Base-by-base conservation (phyloP, 2,797 vertebrate genomes). In the Diglossa cyanea region DNA sequence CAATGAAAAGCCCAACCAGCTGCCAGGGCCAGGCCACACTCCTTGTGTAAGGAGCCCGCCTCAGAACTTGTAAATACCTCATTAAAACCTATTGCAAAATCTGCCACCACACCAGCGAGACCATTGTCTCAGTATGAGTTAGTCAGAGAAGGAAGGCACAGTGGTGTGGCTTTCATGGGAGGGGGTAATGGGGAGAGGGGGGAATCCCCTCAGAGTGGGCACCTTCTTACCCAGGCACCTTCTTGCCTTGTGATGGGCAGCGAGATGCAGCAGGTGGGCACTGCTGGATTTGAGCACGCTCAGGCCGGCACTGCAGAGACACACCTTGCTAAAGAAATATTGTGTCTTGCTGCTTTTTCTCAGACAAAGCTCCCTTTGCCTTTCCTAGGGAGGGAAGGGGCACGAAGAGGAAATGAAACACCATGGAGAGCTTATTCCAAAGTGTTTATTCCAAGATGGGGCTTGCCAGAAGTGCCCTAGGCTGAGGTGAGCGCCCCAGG, bases 51-150 rank as follows among this genome's bases (percentile, higher is more conserved):
- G 94, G 35, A 94, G 25, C 65, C 82, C 2, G 25, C 54, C 88
- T 70, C 24, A 0, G 2, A 78, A 75, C 78, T 62, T 86, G 61
- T 80, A 94, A 94, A 92, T 86, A 83, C 17, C 61, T 93, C 68
- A 65, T 94, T 93, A 95, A 91, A 91, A 62, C 25, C 30, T 47
- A 58, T 92, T 95, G 94, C 92, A 94, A 91, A 96, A 95, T 79
- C 76, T 87, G 88, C 39, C 72, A 71, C 78, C 1, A 0, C 45
- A 15, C 31, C 3, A 7, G 73, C 0, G 1, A 86, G 75, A 16
- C 55, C 54, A 63, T 86, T 61, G 70, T 85, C 66, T 84, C 31
- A 5, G 35, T 2, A 30, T 73, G 93, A 78, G 47, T 79, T 67
- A 85, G 57, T 20, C 40, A 2, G 42, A 45, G 23, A 16, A 57